phyloP scores from a whole-genome alignment of 2,113 vertebrate species.

The Herpailurus yagouaroundi region DNA sequence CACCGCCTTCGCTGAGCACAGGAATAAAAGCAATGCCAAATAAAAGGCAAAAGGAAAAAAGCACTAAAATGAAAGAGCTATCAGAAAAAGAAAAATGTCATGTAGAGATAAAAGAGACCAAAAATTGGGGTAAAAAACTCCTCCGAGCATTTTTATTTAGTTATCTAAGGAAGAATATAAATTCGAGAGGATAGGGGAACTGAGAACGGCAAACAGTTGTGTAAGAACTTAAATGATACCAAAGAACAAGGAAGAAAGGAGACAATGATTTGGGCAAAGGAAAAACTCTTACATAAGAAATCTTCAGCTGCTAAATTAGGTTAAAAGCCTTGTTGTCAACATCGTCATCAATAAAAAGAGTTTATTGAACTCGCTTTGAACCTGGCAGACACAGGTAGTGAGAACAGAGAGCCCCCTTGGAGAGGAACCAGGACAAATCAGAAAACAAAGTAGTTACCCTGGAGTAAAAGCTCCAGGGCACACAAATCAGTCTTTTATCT shows the following conservation, averaged over 20 bases:
- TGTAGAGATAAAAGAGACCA: conserved; percentile 55
- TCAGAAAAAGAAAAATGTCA: conserved; percentile 48
- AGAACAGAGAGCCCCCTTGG: not conserved
- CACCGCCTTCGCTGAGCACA: conserved; percentile 33
- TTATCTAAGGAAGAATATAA: conserved; percentile 49
- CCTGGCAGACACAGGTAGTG: not conserved
- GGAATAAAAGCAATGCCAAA: conserved; percentile 51
- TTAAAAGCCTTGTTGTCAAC: conserved; percentile 36
- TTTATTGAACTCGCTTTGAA: conserved; percentile 14
- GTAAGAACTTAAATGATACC: not conserved
- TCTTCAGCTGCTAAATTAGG: not conserved
- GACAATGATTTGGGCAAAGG: not conserved
- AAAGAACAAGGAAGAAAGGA: not conserved
- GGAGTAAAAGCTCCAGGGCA: not conserved
- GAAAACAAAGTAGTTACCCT: not conserved
- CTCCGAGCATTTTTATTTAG: conserved; percentile 51
- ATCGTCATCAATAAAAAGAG: not conserved
- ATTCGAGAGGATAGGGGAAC: not conserved
- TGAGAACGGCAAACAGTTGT: not conserved
- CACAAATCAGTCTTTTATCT: not conserved
- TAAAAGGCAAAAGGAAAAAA: conserved; percentile 62
- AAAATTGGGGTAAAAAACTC: not conserved
- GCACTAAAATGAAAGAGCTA: conserved; percentile 50
- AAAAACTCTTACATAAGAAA: not conserved
- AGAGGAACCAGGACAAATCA: not conserved